A percentile compares a stretch with the other conserved stretches of the same genome.
Evolutionary conservation across 2,113 vertebrate species (phyloP).

Genomic region (Dryoscopus gambensis): DNA sequence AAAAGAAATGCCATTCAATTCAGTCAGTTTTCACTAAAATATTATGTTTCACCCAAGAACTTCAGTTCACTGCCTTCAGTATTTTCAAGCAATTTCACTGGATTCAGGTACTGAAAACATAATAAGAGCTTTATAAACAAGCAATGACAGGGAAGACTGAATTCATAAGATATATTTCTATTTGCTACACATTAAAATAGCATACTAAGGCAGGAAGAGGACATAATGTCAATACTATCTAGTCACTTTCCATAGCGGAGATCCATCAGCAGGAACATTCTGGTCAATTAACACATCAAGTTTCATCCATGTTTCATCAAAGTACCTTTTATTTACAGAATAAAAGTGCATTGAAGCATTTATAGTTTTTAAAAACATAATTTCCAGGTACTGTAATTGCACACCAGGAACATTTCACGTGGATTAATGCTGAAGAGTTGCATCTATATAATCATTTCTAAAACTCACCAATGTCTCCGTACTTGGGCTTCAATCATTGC

Average conservation of each 20-base stretch:
- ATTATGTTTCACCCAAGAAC: neutral
- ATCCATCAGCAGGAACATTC: neutral
- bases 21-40: neutral
- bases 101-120: neutral
- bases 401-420: rapidly evolving
- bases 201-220: neutral
- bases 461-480: neutral
- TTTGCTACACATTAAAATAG: neutral
- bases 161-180: neutral
- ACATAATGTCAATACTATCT: neutral
- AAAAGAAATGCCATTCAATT: neutral
- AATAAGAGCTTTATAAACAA: neutral
- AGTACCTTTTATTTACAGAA: neutral
- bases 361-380: neutral
- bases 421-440: neutral
- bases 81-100: neutral
- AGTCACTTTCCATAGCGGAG: neutral
- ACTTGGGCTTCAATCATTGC: neutral
- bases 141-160: neutral
- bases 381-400: neutral
- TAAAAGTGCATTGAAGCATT: neutral
- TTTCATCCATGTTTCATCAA: neutral
- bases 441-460: neutral
- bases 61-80: neutral
- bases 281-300: neutral